Percentiles rank a stretch among this genome's conserved stretches.
Conservation (phyloP, 2,888 invertebrate species). For the Syrphus vitripennis region DNA sequence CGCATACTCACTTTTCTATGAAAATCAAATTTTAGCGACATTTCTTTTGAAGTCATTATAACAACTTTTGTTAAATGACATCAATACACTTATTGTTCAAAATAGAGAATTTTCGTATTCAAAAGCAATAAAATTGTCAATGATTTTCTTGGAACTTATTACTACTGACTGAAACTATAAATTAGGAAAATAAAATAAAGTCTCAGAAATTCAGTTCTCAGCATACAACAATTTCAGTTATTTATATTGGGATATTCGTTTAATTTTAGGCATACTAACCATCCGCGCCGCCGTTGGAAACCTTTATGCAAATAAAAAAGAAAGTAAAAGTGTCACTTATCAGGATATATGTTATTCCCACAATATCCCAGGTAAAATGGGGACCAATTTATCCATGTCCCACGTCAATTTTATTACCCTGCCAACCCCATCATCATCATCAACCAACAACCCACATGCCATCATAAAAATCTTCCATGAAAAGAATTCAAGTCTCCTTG, state of each 20-base stretch:
- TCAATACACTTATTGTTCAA: too few species aligned
- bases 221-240: neutral
- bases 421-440: constrained; percentile 24
- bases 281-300: neutral
- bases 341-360: constrained; percentile 53
- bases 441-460: constrained; percentile 15
- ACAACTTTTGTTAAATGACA: too few species aligned
- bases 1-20: too few species aligned
- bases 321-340: constrained; percentile 57
- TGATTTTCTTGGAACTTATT: neutral
- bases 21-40: too few species aligned
- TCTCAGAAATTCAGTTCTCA: neutral
- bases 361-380: constrained; percentile 59
- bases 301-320: constrained; percentile 10
- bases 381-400: constrained; percentile 56
- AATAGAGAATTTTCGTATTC: too few species aligned
- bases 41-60: too few species aligned
- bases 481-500: constrained; percentile 2
- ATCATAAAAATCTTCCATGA: constrained; percentile 12
- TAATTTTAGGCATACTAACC: neutral
- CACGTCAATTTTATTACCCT: constrained; percentile 55
- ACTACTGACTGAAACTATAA: neutral
- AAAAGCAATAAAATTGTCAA: neutral
- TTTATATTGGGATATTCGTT: neutral
- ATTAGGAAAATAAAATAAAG: neutral